These are phyloP conservation scores for Minunthozetes semirufus DNA, from an alignment of 2,888 invertebrate species.

Conservation along the genomic window DNA sequence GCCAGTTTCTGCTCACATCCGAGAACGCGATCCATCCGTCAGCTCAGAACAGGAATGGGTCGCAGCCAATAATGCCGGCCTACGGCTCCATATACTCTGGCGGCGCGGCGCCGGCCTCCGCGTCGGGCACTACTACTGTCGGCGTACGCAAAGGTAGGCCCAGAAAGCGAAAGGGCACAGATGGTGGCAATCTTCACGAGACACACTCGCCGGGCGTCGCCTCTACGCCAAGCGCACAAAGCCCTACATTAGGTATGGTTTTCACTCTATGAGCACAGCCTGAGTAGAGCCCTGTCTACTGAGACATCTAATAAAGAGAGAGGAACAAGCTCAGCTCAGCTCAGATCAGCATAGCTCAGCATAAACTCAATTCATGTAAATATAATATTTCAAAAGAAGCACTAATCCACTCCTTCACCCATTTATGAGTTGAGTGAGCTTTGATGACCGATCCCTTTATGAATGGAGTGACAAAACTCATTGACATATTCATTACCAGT, in stretches of 20 bases:
- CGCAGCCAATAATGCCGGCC: slow-evolving; percentile 29
- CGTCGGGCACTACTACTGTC: neutral
- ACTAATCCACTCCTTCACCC: no score
- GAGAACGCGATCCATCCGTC: slow-evolving; percentile 30
- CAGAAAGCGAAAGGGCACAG: slow-evolving; percentile 41
- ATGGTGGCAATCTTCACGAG: slow-evolving; percentile 12
- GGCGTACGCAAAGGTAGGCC: slow-evolving; percentile 42
- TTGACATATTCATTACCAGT: neutral
- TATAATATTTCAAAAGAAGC: no score
- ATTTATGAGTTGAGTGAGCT: no score
- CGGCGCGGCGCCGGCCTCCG: slow-evolving; percentile 11
- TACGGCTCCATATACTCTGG: slow-evolving; percentile 25
- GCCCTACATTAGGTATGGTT: slow-evolving; percentile 20
- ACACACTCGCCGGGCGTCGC: slow-evolving; percentile 21
- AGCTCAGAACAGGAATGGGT: neutral
- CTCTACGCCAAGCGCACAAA: slow-evolving; percentile 12
- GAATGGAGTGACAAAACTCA: neutral
- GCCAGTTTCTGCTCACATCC: slow-evolving; percentile 18
- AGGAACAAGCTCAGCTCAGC: no score
- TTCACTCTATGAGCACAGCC: neutral
- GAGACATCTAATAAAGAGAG: no score
- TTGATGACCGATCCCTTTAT: no score
- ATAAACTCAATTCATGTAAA: no score
- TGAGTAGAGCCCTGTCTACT: no score
- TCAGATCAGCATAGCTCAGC: no score